phyloP scores from a whole-genome alignment of 2,888 invertebrate species.

The Cyclophora albipunctata region DNA sequence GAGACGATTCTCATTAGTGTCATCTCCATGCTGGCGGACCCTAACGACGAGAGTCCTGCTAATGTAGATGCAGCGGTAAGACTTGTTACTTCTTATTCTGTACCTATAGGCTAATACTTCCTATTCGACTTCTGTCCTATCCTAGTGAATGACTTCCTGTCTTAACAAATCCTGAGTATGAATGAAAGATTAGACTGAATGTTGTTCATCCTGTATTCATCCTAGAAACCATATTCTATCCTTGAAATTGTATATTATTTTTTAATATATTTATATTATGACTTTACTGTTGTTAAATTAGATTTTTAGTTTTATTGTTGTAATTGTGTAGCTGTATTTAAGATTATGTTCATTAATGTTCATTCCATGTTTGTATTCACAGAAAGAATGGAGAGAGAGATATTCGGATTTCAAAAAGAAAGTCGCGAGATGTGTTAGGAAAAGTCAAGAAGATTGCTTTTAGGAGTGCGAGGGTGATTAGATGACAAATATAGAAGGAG shows the following conservation, averaged over 20 bases:
- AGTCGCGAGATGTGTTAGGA: constrained; percentile 97
- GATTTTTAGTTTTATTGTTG: too few relatives aligned
- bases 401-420: constrained; percentile 98
- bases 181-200: too few relatives aligned
- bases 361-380: constrained; percentile 62
- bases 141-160: too few relatives aligned
- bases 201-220: too few relatives aligned
- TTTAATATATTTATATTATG: too few relatives aligned
- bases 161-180: too few relatives aligned
- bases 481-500: constrained; percentile 58
- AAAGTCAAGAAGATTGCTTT: constrained; percentile 99
- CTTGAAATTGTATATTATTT: too few relatives aligned
- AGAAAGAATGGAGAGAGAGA: constrained; percentile 99
- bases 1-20: constrained; percentile 99
- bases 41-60: constrained; percentile 99
- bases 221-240: too few relatives aligned
- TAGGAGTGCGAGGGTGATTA: constrained; percentile 73
- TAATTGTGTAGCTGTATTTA: too few relatives aligned
- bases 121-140: too few relatives aligned
- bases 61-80: constrained; percentile 99
- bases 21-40: constrained; percentile 99
- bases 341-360: constrained; percentile 14
- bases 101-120: too few relatives aligned
- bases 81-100: constrained; percentile 23
- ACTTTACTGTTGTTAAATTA: too few relatives aligned